Conservation (phyloP, 2,888 invertebrate species). For the Ochropleura leucogaster region DNA sequence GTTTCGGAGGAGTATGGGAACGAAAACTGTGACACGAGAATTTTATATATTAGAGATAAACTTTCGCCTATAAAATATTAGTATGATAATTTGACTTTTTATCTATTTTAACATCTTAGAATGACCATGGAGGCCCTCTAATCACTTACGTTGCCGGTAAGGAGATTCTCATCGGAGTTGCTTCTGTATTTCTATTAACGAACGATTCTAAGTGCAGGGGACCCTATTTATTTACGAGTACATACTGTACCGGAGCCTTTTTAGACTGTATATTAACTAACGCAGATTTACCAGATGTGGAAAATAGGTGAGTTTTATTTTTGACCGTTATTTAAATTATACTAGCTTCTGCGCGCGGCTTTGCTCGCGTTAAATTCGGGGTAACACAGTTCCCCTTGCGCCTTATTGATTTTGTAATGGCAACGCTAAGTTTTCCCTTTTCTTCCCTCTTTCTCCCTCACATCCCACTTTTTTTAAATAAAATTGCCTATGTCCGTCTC, state of each 20-base stretch:
- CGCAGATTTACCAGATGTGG: neutral
- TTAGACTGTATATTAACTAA: slow-evolving; percentile 71
- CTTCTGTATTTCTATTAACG: slow-evolving; percentile 75
- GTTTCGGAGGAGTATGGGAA: too few species aligned
- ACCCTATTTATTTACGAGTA: slow-evolving; percentile 79
- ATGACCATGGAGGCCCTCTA: slow-evolving; percentile 81
- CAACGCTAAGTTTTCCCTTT: too few species aligned
- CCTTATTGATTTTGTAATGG: too few species aligned
- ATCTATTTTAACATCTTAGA: slow-evolving; percentile 64
- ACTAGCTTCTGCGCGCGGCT: too few species aligned
- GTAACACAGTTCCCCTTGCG: too few species aligned
- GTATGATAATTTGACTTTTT: neutral
- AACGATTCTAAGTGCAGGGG: slow-evolving; percentile 67
- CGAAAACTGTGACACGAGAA: too few species aligned
- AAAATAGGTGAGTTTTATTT: slow-evolving; percentile 27
- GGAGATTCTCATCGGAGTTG: slow-evolving; percentile 76
- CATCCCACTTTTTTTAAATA: too few species aligned
- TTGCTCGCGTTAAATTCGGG: too few species aligned
- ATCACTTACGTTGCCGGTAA: slow-evolving; percentile 72
- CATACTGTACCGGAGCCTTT: slow-evolving; percentile 75
- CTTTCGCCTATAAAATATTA: too few species aligned
- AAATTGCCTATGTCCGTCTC: too few species aligned
- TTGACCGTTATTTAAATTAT: neutral
- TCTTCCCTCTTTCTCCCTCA: too few species aligned
- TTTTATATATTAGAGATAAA: too few species aligned